Evolutionary conservation across 2,888 invertebrate species (phyloP), one percentile per base, ranked within the genome.

Genomic region (Cybosia mesomella): DNA sequence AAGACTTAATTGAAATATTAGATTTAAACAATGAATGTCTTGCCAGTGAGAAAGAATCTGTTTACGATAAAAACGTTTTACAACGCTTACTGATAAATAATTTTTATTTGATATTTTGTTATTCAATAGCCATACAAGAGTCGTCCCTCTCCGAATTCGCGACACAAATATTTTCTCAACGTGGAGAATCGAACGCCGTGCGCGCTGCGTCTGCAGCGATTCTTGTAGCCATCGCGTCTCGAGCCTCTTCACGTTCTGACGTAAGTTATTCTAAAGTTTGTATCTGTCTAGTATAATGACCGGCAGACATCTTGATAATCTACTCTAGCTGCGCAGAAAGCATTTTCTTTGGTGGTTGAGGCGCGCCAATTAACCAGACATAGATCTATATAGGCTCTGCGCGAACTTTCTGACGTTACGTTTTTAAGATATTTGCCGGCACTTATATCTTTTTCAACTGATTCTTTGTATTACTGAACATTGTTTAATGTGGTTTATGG

Each of bases 181-280:
- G 76, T 2, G 79, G 83, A 2, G 93, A 93, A 81, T 92, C 94
- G 1, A 93, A 91, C 69, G 83, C 84, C 0, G 93, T 93, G 1
- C 91, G 94, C 28, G 84, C 89, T 1, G 91, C 90, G 2, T 92
- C 93, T 0, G 89, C 90, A 7, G 67, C 86, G 4, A 79, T 95
- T 2, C 81, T 95, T 15, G 80, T 90, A 0, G 81, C 89, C 1
- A 77, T 93, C 18, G 85, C 91, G 1, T 86, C 91, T 2, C 86
- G 92, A 11, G 83, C 84, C 2, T 89, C 92, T 0, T 73, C 87
- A 0, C 86, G 88, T 68, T 85, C 90, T 32, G 90, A 92, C 80
- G 94, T 94, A 77, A 91, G 93, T 88, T 15, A n/a, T 32, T 28
- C 22, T 36, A 43, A 43, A 9, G 2, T 43, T 24, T 32, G 4